Conservation (phyloP, 2,888 invertebrate species). For the Dryocosmus kuriphilus region DNA sequence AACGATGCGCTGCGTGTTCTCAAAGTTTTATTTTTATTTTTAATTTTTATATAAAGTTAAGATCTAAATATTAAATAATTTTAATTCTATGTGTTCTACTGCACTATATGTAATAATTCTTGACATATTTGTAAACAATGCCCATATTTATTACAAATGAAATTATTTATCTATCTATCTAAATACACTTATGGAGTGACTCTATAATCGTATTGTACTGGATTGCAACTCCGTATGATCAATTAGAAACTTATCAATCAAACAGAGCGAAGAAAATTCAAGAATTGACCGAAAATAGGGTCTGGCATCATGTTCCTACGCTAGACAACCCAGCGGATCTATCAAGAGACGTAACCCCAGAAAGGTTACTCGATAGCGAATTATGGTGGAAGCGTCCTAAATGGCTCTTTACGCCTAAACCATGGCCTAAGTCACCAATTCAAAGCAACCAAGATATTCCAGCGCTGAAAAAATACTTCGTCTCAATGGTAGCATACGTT, state of each 20-base stretch:
- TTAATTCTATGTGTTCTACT: too few relatives aligned
- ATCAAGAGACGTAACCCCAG: neutral
- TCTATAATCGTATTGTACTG: too few relatives aligned
- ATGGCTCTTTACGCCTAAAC: slow-evolving; percentile 3
- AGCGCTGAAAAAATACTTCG: neutral
- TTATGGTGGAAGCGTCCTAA: slow-evolving; percentile 17
- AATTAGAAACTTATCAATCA: neutral
- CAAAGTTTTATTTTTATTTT: too few relatives aligned
- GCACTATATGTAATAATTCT: too few relatives aligned
- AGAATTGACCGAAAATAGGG: too few relatives aligned
- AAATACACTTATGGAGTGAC: too few relatives aligned
- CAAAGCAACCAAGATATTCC: neutral
- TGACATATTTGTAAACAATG: too few relatives aligned
- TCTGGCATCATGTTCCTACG: slow-evolving; percentile 27
- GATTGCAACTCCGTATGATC: neutral
- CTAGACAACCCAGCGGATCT: slow-evolving; percentile 35
- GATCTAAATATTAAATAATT: too few relatives aligned
- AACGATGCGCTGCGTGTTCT: too few relatives aligned
- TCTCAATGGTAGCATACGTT: neutral
- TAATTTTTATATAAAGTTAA: too few relatives aligned
- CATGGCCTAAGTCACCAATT: neutral
- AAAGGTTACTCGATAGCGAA: neutral
- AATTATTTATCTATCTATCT: too few relatives aligned
- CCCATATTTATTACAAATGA: too few relatives aligned
- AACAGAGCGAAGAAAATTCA: neutral